Evolutionary conservation across 2,888 invertebrate genomes (phyloP).

Genomic region (Xestia xanthographa): DNA sequence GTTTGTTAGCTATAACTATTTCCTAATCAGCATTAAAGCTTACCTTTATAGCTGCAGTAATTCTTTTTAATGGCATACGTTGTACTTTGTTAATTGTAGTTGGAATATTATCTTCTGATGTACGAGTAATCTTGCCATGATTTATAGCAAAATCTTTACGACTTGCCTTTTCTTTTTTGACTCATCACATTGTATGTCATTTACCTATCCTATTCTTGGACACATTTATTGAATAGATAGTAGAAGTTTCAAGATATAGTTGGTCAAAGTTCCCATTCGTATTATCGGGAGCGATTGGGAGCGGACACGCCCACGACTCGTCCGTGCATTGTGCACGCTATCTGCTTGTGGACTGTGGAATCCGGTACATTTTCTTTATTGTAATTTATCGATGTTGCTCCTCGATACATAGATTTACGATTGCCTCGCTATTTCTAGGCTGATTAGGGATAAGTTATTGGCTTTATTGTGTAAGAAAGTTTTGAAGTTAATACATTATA

Average conservation of each 20-base stretch:
- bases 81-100: constrained; percentile 9
- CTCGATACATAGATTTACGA: constrained; percentile 62
- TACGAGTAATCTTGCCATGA: background rate
- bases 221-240: constrained; percentile 40
- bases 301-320: constrained; percentile 61
- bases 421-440: constrained; percentile 53
- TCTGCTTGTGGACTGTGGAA: constrained; percentile 44
- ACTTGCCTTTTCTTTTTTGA: constrained; percentile 12
- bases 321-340: constrained; percentile 58
- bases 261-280: constrained; percentile 71
- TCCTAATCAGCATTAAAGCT: constrained; percentile 17
- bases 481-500: constrained; percentile 31
- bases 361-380: constrained; percentile 68
- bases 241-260: constrained; percentile 40
- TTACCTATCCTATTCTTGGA: constrained; percentile 2
- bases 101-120: background rate
- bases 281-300: constrained; percentile 63
- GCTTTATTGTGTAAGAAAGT: constrained; percentile 37
- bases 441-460: constrained; percentile 54
- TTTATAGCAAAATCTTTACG: constrained; percentile 9
- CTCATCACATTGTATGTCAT: constrained; percentile 7
- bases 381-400: constrained; percentile 70
- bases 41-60: constrained; percentile 16
- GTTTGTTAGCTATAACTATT: constrained; percentile 13
- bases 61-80: constrained; percentile 1